These are phyloP conservation scores for Sebastiscus albofasciatus DNA, from an alignment of 2,797 vertebrate genomes.

Conservation along the genomic window DNA sequence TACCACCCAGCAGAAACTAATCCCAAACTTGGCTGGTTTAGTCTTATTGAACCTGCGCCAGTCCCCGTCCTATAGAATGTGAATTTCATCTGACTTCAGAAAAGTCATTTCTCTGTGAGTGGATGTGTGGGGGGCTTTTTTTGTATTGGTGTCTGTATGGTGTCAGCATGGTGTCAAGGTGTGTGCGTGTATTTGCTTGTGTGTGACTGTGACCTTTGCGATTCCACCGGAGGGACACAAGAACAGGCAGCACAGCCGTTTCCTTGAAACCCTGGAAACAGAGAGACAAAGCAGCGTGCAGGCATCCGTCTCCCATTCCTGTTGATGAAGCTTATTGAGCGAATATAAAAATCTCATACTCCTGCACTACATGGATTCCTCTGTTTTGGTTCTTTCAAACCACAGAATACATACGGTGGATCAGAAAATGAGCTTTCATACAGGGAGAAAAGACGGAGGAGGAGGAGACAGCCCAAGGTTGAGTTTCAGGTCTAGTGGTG, in stretches of 20 bases:
- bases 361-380: constrained; percentile 3
- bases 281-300: constrained; percentile 31
- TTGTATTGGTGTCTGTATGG: background rate
- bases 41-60: background rate
- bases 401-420: background rate
- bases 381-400: background rate
- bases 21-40: constrained; percentile 10
- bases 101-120: background rate
- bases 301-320: constrained; percentile 20
- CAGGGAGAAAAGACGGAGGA: background rate
- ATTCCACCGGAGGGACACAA: constrained; percentile 27
- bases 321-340: constrained; percentile 28
- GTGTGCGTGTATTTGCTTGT: constrained; percentile 34
- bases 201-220: constrained; percentile 60
- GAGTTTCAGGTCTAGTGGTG: constrained; percentile 7
- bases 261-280: constrained; percentile 25
- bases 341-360: constrained; percentile 26
- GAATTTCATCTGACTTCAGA: constrained; percentile 12
- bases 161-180: constrained; percentile 1
- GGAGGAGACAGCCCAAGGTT: constrained; percentile 1
- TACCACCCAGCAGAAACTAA: background rate
- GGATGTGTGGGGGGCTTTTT: background rate
- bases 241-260: constrained; percentile 22
- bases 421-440: constrained; percentile 13
- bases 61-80: background rate